Conservation (phyloP, 2,888 invertebrate genomes). For the Trichopoda pennipes region DNA sequence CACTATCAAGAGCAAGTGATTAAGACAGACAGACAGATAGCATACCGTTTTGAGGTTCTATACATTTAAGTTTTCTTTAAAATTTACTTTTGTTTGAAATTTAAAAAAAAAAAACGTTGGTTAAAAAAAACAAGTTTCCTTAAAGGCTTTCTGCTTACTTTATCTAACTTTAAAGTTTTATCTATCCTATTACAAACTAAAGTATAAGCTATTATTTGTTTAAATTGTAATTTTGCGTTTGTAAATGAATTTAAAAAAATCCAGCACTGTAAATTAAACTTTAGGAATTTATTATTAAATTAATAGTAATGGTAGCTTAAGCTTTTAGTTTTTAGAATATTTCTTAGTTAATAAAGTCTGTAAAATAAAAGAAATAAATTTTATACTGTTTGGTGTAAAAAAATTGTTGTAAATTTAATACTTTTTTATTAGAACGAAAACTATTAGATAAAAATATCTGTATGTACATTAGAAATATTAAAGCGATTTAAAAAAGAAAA, state of each 20-base stretch:
- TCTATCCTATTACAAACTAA: neutral
- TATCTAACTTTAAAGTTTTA: neutral
- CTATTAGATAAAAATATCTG: slow-evolving; percentile 31
- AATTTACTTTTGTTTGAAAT: too few species aligned
- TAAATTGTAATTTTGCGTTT: slow-evolving; percentile 7
- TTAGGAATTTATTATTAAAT: slow-evolving; percentile 44
- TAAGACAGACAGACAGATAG: too few species aligned
- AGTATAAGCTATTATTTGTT: neutral
- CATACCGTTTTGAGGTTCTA: too few species aligned
- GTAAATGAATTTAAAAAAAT: slow-evolving; percentile 24
- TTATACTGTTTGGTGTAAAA: slow-evolving; percentile 46
- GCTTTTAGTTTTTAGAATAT: slow-evolving; percentile 24
- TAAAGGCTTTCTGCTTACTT: neutral
- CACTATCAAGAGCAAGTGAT: too few species aligned
- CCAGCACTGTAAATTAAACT: neutral
- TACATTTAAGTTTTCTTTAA: too few species aligned
- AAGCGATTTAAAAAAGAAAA: slow-evolving; percentile 34
- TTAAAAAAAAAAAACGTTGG: neutral
- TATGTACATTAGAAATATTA: slow-evolving; percentile 44
- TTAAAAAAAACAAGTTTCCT: neutral
- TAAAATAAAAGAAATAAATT: slow-evolving; percentile 53
- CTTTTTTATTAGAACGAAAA: slow-evolving; percentile 32
- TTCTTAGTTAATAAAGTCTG: slow-evolving; percentile 30
- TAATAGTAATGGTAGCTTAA: slow-evolving; percentile 32
- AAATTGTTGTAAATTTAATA: slow-evolving; percentile 32